Evolutionary conservation across 2,113 vertebrate species (phyloP).

Genomic region (Thamnophis sirtalis): DNA sequence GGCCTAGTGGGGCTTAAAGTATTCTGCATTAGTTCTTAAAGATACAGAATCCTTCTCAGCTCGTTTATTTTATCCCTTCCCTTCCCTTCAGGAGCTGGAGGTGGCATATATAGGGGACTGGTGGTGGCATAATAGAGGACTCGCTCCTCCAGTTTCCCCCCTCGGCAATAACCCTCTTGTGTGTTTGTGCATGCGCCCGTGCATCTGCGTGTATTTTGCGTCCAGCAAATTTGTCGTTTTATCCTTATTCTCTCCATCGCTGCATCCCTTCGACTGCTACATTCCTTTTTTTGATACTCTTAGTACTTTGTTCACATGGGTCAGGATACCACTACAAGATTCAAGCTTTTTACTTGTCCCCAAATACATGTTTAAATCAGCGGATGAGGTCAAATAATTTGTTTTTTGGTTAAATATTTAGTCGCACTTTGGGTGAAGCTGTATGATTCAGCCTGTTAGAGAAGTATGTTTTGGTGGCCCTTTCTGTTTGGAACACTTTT

Average conservation of each 20-base stretch:
- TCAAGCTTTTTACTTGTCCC: not conserved
- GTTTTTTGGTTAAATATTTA: not conserved
- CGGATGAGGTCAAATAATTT: not conserved
- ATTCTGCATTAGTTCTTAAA: not conserved
- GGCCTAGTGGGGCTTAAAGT: too few relatives aligned
- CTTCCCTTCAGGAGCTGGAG: not conserved
- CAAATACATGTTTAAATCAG: not conserved
- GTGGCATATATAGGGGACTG: not conserved
- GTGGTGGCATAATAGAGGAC: not conserved
- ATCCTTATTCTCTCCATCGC: not conserved
- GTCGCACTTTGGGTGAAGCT: not conserved
- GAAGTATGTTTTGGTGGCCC: not conserved
- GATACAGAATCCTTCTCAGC: not conserved
- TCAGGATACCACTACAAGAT: not conserved
- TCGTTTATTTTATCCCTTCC: not conserved
- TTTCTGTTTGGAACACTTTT: not conserved
- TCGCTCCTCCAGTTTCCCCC: not conserved
- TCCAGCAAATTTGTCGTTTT: not conserved
- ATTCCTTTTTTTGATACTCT: not conserved
- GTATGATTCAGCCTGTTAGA: not conserved
- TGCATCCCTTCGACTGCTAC: not conserved
- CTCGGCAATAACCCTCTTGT: not conserved
- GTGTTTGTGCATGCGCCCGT: not conserved
- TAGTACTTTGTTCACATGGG: not conserved
- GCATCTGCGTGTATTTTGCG: not conserved